phyloP scores from a whole-genome alignment of 2,888 invertebrate species.

The Tupiocoris notatus region DNA sequence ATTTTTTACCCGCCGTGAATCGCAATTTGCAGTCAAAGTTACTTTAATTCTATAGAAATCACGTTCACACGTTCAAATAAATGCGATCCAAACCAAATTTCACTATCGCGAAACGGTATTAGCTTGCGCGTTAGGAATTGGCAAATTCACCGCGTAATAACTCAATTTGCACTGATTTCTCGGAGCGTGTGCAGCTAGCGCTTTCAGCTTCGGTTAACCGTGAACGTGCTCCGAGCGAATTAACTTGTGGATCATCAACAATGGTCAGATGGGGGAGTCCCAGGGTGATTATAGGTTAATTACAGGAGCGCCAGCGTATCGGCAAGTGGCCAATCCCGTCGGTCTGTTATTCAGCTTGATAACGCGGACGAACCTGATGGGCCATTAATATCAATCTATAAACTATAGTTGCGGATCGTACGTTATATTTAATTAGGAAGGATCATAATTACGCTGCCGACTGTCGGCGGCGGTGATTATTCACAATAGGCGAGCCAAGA shows the following conservation, averaged over 20 bases:
- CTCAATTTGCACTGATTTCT: conserved; percentile 21
- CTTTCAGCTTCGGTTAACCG: neutral
- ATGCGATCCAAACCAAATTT: too few species aligned
- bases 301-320: conserved; percentile 9
- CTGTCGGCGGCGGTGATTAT: neutral
- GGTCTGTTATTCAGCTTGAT: neutral
- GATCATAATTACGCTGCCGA: neutral
- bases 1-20: too few species aligned
- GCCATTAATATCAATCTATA: neutral
- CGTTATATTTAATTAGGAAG: neutral
- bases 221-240: conserved; percentile 20
- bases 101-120: too few species aligned
- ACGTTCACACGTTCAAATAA: too few species aligned
- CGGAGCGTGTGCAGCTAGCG: neutral
- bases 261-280: conserved; percentile 36
- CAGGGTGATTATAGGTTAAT: conserved; percentile 40
- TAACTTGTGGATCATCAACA: conserved; percentile 32
- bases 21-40: too few species aligned
- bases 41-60: too few species aligned
- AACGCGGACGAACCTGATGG: neutral
- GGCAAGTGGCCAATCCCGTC: conserved; percentile 9
- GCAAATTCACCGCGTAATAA: conserved; percentile 19
- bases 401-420: neutral
- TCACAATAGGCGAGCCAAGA: neutral
- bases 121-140: neutral